Conservation (phyloP, 2,888 invertebrate genomes). For the Eupithecia insigniata region DNA sequence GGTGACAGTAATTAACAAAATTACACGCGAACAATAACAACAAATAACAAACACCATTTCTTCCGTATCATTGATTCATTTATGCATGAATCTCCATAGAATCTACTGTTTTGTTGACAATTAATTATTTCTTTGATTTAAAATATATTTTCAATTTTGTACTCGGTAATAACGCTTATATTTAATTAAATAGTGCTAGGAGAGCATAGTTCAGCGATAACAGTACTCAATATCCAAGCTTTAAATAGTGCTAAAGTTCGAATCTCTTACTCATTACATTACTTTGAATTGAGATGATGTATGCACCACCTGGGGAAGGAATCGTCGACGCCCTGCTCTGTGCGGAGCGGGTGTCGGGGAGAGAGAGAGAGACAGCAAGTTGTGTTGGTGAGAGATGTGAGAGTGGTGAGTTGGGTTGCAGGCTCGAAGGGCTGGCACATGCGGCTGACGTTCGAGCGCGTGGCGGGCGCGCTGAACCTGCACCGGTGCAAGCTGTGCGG, state of each 20-base stretch:
- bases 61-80: slow-evolving; percentile 82
- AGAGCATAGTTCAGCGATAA: slow-evolving; percentile 76
- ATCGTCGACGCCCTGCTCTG: slow-evolving; percentile 7
- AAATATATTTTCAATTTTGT: slow-evolving; percentile 62
- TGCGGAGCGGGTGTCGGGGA: slow-evolving; percentile 5
- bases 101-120: slow-evolving; percentile 64
- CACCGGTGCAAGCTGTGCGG: slow-evolving; percentile 97
- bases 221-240: slow-evolving; percentile 66
- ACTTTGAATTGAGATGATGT: slow-evolving; percentile 18
- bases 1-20: slow-evolving; percentile 77
- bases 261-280: slow-evolving; percentile 24
- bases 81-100: slow-evolving; percentile 81
- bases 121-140: slow-evolving; percentile 61
- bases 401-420: slow-evolving; percentile 82
- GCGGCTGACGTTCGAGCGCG: slow-evolving; percentile 96
- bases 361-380: slow-evolving; percentile 2
- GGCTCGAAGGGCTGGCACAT: slow-evolving; percentile 98
- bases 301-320: not conserved
- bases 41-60: slow-evolving; percentile 82
- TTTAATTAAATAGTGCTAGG: slow-evolving; percentile 76
- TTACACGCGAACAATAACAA: slow-evolving; percentile 68
- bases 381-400: slow-evolving; percentile 15
- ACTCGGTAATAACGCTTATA: slow-evolving; percentile 76
- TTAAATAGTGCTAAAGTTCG: slow-evolving; percentile 69
- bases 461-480: slow-evolving; percentile 96